Base-by-base conservation (phyloP, 2,888 invertebrate species). In the Eupithecia subfuscata region DNA sequence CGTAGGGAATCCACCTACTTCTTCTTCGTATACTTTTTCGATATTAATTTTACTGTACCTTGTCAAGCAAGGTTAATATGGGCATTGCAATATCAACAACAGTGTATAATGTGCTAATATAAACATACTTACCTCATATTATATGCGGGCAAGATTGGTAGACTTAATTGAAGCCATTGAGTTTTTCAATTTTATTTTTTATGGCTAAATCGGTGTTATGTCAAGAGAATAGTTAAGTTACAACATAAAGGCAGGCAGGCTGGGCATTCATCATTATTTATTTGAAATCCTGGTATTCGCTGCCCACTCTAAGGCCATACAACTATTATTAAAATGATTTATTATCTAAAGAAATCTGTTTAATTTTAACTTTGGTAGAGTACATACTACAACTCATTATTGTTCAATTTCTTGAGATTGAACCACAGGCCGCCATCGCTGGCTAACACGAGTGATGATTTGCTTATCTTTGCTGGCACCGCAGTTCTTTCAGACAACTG, bases 361-460 rank as follows among this genome's bases (percentile, higher is more conserved):
- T n/a, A 25, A 16, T 68, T 22, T 22, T 68, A 68, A n/a, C 25
- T 68, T 45, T 68, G 68, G 43, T 40, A 43, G 37, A 40, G 37
- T 14, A 30, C 30, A 30, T 30, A 25, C 43, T 68, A 68, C 18
- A n/a, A 37, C 25, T 40, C 56, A 68, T 71, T 76, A 52, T 74
- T 80, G 74, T 70, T 78, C n/a, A 91, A 73, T 83, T 85, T 86
- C 79, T 85, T 88, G n/a, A 94, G 82, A 73, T 87, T 89, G 22
- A 95, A 83, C 93, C 93, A 95, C 14, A 95, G 85, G 14, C 90
- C 92, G 7, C 91, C 90, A n/a, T 92, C 89, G 90, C 89, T 0
- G 92, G 89, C 64, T 90, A 90, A 25, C 2, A 91, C 89, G 14
- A 94, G 79, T 1, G 91, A 88, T 0, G 89, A 86, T 9, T 89